Conservation (phyloP, 2,113 vertebrate genomes). For the Gorsachius goisagi region DNA sequence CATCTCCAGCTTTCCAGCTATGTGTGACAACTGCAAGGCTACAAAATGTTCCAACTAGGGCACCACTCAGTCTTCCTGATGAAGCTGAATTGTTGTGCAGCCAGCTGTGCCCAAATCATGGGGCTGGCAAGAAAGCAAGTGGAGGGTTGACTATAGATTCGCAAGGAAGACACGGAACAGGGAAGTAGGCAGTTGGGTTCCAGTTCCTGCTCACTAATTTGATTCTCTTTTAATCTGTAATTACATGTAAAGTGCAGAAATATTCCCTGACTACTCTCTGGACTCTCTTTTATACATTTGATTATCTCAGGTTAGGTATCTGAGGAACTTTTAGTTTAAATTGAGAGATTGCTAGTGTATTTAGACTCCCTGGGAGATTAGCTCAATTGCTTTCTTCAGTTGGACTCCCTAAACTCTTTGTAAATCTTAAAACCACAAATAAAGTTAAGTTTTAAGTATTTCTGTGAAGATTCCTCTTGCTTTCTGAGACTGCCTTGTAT, state of each 20-base stretch:
- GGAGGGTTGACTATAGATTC: not conserved
- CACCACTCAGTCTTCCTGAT: not conserved
- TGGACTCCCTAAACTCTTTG: not conserved
- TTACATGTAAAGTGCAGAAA: not conserved
- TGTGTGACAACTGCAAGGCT: not conserved
- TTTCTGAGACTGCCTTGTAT: not conserved
- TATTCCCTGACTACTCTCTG: not conserved
- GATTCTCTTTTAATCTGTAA: not conserved
- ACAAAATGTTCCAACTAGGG: not conserved
- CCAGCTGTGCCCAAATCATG: not conserved
- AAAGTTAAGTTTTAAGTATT: not conserved
- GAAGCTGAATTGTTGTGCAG: not conserved
- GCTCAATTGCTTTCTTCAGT: not conserved
- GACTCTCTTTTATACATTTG: not conserved
- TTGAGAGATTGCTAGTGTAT: not conserved
- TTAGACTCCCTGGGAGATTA: not conserved
- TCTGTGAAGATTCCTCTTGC: not conserved
- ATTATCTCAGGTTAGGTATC: not conserved
- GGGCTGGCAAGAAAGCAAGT: not conserved
- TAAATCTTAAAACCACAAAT: not conserved
- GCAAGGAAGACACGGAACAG: not conserved
- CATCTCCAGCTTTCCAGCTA: not conserved
- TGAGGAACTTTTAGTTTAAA: not conserved
- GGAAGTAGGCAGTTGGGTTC: not conserved
- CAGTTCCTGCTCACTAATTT: not conserved